Percentiles rank a stretch among this genome's conserved stretches.
phyloP scores from a whole-genome alignment of 2,888 invertebrate species.

The Pollenia griseotomentosa region DNA sequence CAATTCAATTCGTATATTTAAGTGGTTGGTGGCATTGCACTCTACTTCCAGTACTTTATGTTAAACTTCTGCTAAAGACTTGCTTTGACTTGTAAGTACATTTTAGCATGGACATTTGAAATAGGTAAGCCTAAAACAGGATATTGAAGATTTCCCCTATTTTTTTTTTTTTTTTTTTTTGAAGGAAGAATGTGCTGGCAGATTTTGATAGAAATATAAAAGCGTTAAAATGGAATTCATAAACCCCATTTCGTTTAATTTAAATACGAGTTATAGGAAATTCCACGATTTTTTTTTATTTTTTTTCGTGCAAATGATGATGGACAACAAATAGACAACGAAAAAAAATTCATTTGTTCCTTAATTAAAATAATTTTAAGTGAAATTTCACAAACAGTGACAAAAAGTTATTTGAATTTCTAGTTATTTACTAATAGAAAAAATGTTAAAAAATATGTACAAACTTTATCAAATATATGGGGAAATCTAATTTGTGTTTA shows the following conservation, averaged over 20 bases:
- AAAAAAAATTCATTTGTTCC: conserved; percentile 8
- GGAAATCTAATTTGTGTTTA: no score
- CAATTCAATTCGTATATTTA: conserved; percentile 46
- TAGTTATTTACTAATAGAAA: no score
- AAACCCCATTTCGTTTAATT: background rate
- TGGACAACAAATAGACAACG: conserved; percentile 11
- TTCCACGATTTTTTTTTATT: conserved; percentile 10
- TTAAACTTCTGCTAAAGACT: background rate
- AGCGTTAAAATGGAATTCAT: background rate
- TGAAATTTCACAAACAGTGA: conserved; percentile 19
- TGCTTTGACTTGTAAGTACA: background rate
- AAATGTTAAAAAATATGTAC: no score
- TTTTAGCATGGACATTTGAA: conserved; percentile 13
- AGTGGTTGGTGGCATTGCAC: conserved; percentile 48
- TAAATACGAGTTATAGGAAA: conserved; percentile 4
- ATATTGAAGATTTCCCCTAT: conserved; percentile 63
- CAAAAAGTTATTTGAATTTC: no score
- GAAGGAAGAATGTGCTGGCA: background rate
- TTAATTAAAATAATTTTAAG: conserved; percentile 22
- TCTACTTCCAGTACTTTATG: background rate
- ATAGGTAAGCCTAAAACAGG: conserved; percentile 34
- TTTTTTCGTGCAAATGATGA: conserved; percentile 7
- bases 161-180: conserved; percentile 53
- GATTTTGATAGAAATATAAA: background rate
- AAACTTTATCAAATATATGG: no score